Evolutionary conservation across 2,797 vertebrate genomes (phyloP).

Genomic region (Jordanella pulchra): DNA sequence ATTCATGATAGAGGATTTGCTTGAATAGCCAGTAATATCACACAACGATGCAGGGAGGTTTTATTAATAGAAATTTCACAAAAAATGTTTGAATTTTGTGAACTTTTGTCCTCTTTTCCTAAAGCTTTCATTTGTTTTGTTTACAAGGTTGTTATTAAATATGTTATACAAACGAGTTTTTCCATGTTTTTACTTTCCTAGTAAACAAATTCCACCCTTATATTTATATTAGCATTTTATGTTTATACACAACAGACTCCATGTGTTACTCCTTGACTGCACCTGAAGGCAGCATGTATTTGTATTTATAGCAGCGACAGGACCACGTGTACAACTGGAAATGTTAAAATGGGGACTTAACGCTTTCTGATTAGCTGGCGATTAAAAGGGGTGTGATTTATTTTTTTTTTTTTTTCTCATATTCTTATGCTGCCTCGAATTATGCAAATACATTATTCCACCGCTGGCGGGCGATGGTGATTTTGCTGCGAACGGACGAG

Average conservation of each 20-base stretch:
- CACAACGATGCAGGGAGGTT: background rate
- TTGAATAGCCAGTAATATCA: background rate
- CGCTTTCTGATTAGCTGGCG: conserved; percentile 62
- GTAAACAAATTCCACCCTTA: background rate
- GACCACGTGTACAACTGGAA: conserved; percentile 20
- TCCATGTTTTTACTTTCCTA: background rate
- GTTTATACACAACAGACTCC: background rate
- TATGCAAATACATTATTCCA: background rate
- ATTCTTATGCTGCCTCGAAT: background rate
- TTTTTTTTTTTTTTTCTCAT: background rate
- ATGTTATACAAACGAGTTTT: background rate
- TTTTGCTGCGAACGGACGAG: conserved; percentile 1
- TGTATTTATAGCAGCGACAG: background rate
- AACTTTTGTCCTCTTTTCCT: background rate
- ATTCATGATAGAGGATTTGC: background rate
- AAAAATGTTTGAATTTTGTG: background rate
- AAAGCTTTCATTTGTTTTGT: background rate
- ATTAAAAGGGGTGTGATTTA: conserved; percentile 62
- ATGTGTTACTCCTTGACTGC: background rate
- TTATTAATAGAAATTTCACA: background rate
- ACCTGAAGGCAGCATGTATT: conserved; percentile 27
- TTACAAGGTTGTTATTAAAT: background rate
- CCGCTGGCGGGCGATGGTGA: conserved; percentile 13
- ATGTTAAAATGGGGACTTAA: background rate
- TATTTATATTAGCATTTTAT: background rate